Conservation (phyloP, 53 echinoderm and acorn worm species). For the Patiria pectinifera region DNA sequence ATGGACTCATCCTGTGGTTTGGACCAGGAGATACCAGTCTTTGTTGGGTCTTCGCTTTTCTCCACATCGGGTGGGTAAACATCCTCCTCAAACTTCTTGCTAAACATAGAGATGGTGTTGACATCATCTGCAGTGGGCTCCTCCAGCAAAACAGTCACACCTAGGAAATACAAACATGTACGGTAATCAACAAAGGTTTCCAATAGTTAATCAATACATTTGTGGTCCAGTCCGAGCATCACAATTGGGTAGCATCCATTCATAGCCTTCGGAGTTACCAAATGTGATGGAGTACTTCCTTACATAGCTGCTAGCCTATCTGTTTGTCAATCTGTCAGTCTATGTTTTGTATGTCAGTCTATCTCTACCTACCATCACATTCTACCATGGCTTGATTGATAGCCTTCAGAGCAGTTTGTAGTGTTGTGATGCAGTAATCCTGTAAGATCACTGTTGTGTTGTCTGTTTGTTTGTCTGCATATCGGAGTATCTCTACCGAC, state of each 20-base stretch:
- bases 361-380: constrained; percentile 44
- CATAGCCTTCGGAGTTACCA: no score
- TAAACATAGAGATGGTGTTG: constrained; percentile 55
- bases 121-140: constrained; percentile 43
- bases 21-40: constrained; percentile 46
- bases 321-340: not conserved
- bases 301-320: not conserved
- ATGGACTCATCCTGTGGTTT: constrained; percentile 33
- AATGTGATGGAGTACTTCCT: no score
- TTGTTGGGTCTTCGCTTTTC: constrained; percentile 33
- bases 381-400: constrained; percentile 27
- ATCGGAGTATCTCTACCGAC: constrained; percentile 27
- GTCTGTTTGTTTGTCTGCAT: no score
- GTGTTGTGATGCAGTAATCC: not conserved
- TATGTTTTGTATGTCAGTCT: not conserved
- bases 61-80: constrained; percentile 21
- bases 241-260: not conserved
- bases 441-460: not conserved
- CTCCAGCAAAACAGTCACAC: constrained; percentile 52
- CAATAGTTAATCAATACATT: no score
- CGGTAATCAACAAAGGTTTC: no score
- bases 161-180: no score
- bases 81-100: constrained; percentile 37
- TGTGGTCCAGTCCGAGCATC: no score
- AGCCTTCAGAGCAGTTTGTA: no score